These are phyloP conservation scores for Anthopleura xanthogrammica DNA, from an alignment of 92 coral and sea anemone species.

Conservation along the genomic window DNA sequence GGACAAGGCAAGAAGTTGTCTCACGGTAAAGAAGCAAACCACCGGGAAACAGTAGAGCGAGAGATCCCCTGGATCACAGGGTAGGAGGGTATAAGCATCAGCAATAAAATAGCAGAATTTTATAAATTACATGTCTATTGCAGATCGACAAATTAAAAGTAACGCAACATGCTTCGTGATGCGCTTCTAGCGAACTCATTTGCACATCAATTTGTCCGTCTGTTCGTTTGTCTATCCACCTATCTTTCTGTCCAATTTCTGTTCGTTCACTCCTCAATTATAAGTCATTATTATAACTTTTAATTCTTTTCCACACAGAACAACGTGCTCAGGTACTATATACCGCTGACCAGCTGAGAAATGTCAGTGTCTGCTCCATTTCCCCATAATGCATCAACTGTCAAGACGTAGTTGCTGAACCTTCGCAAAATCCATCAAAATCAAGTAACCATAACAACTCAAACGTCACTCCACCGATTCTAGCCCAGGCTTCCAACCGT, in stretches of 20 bases:
- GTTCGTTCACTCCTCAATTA: neutral
- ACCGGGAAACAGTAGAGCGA: too few species aligned
- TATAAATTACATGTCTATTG: neutral
- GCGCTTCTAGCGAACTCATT: slow-evolving; percentile 62
- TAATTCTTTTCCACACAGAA: neutral
- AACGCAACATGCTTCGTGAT: slow-evolving; percentile 60
- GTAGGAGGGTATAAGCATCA: too few species aligned
- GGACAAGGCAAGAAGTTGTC: too few species aligned
- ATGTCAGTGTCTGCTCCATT: neutral
- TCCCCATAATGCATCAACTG: slow-evolving; percentile 2
- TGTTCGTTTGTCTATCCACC: too few species aligned
- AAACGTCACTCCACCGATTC: neutral
- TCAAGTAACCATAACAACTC: neutral
- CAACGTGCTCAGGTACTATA: slow-evolving; percentile 15
- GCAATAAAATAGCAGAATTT: neutral
- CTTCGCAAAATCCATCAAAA: neutral
- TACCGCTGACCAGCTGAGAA: slow-evolving; percentile 6
- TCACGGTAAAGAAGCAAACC: too few species aligned
- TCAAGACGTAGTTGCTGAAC: neutral
- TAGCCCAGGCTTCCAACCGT: neutral
- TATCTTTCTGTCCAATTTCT: too few species aligned
- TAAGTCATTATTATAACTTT: too few species aligned
- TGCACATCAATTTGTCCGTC: too few species aligned
- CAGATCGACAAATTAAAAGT: slow-evolving; percentile 62
- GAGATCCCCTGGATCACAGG: too few species aligned